phyloP scores from a whole-genome alignment of 2,797 vertebrate genomes.

The Nothura maculosa region DNA sequence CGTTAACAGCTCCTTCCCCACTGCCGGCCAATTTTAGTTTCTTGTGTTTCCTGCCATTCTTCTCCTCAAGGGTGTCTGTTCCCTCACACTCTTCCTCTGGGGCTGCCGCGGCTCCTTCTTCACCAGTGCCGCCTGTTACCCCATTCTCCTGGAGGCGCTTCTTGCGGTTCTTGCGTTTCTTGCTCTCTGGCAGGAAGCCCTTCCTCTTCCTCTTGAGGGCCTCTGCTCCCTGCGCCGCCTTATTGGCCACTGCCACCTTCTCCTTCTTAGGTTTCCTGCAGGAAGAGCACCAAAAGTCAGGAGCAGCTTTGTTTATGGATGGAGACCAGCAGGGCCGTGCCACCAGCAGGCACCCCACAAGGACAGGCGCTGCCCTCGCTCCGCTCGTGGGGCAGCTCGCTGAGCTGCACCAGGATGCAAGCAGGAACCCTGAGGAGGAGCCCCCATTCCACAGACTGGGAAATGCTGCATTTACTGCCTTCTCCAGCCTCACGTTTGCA shows the following conservation, averaged over 20 bases:
- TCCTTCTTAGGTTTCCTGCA: constrained; percentile 89
- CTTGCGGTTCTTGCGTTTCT: constrained; percentile 90
- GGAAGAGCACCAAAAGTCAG: constrained; percentile 2
- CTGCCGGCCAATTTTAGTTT: constrained; percentile 50
- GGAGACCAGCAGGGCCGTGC: not conserved
- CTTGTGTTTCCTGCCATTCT: constrained; percentile 89
- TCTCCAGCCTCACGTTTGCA: not conserved
- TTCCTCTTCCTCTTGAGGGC: constrained; percentile 85
- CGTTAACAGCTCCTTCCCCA: not conserved
- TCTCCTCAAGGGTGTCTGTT: constrained; percentile 60
- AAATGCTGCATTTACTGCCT: not conserved
- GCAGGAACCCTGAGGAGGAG: not conserved
- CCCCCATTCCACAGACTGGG: not conserved
- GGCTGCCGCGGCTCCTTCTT: not conserved
- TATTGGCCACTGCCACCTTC: constrained; percentile 63
- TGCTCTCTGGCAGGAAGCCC: constrained; percentile 92
- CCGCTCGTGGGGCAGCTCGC: not conserved
- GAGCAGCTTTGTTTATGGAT: not conserved
- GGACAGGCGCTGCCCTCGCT: accelerated
- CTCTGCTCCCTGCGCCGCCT: not conserved
- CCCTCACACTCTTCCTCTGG: not conserved
- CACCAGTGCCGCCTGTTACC: not conserved
- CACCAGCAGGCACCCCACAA: not conserved
- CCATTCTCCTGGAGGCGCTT: constrained; percentile 41
- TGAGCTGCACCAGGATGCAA: not conserved